These are phyloP conservation scores for Conomelus anceps DNA, from an alignment of 2,888 invertebrate genomes.

Conservation along the genomic window DNA sequence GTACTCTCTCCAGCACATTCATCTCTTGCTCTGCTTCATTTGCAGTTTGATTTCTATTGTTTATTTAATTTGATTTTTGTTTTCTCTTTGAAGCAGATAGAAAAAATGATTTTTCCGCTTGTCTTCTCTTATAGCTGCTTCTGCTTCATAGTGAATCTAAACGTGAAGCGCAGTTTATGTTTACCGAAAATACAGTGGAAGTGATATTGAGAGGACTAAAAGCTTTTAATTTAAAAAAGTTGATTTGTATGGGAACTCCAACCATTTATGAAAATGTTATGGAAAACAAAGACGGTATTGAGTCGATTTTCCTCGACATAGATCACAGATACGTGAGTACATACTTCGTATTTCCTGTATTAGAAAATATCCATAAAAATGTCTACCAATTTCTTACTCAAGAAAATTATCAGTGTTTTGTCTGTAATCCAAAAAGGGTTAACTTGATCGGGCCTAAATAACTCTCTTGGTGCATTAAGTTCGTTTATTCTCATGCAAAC, in stretches of 20 bases:
- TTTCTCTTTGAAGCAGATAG: neutral
- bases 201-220: neutral
- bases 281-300: neutral
- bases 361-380: too few species aligned
- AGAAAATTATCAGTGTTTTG: too few species aligned
- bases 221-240: neutral
- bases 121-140: neutral
- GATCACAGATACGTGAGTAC: neutral
- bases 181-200: neutral
- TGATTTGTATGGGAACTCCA: neutral
- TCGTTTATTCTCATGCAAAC: too few species aligned
- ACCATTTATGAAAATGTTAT: neutral
- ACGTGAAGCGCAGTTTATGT: constrained; percentile 2
- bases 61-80: neutral
- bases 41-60: neutral
- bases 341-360: too few species aligned
- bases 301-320: neutral
- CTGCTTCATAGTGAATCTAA: neutral
- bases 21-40: neutral
- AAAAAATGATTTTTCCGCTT: neutral
- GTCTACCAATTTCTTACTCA: too few species aligned
- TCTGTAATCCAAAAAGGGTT: too few species aligned
- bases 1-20: too few species aligned
- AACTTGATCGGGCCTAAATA: too few species aligned
- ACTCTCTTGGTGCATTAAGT: too few species aligned